Evolutionary conservation across 2,113 vertebrate genomes (phyloP).

Genomic region (Amazona guildingii): DNA sequence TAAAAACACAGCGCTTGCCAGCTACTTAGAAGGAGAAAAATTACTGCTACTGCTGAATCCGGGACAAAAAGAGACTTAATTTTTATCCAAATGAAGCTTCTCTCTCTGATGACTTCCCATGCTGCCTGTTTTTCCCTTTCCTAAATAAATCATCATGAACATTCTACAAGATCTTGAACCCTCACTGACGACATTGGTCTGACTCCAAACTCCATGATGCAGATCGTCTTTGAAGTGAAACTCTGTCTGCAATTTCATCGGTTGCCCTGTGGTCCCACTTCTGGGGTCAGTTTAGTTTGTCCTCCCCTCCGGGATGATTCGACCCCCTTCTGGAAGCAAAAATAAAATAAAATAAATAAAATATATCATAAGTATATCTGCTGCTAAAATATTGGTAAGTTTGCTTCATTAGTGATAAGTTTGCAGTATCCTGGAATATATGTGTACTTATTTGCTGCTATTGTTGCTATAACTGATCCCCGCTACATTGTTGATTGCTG

Average conservation of each 20-base stretch:
- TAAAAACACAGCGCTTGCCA: too few relatives aligned
- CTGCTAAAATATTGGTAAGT: not conserved
- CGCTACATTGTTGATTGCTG: not conserved
- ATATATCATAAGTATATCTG: not conserved
- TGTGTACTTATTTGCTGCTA: not conserved
- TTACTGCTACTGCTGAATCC: too few relatives aligned
- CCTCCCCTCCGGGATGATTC: not conserved
- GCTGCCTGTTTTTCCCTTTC: not conserved
- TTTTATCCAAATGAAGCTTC: not conserved
- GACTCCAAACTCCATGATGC: rapidly evolving
- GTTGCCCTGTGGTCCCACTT: not conserved
- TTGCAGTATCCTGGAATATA: not conserved
- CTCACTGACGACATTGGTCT: rapidly evolving
- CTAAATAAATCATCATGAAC: not conserved
- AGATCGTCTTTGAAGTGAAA: not conserved
- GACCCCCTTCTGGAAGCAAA: not conserved
- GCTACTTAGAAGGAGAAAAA: too few relatives aligned
- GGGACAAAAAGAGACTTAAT: not conserved
- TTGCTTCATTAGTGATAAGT: not conserved
- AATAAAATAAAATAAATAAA: not conserved
- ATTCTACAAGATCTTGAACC: not conserved
- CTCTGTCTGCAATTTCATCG: not conserved
- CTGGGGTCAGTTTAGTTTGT: not conserved
- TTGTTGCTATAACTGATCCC: not conserved
- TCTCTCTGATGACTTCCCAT: not conserved